Base-by-base conservation (phyloP, 1,140 invertebrate genomes). In the Arctopsyche grandis region DNA sequence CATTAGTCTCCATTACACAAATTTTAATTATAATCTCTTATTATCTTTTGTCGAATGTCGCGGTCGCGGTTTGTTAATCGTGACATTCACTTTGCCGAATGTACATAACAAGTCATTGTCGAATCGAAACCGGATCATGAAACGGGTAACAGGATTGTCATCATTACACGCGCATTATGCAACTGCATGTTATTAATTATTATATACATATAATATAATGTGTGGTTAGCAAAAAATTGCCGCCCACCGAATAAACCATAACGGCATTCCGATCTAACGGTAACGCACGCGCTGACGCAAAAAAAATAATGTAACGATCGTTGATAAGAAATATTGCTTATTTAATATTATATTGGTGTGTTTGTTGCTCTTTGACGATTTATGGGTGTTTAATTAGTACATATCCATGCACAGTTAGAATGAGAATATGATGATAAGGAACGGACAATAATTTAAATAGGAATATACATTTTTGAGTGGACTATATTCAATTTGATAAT, bases 21-120 rank as follows among this genome's bases (percentile, higher is more conserved):
- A 56, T 56, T 56, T 16, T n/a, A 56, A 56, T 21, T 56, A 24
- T 66, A 66, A 66, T 66, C 26, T 21, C 21, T 21, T 22, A 24
- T 66, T 66, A 12, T 52, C 24, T 22, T 16, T 26, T 22, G 24
- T 26, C 63, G 9, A 66, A 66, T 66, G 5, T 26, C 63, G 24
- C n/a, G 9, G 21, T 24, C 63, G 56, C 63, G 10, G 24, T 66
- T 66, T 9, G 22, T 29, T 26, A 66, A 66, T 66, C 63, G 63
- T 66, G 63, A 66, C 63, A 66, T 66, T 66, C 63, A 66, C 63
- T 66, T 66, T 24, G 63, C 24, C 63, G 22, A 66, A 66, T 26
- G 21, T 24, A 26, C 24, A 22, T 66, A 66, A 24, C 22, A 14
- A 24, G 63, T 60, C 56, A 60, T 60, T 60, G 56, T 60, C 56